Base-by-base conservation (phyloP, 1,140 invertebrate genomes). In the Coptotermes formosanus region DNA sequence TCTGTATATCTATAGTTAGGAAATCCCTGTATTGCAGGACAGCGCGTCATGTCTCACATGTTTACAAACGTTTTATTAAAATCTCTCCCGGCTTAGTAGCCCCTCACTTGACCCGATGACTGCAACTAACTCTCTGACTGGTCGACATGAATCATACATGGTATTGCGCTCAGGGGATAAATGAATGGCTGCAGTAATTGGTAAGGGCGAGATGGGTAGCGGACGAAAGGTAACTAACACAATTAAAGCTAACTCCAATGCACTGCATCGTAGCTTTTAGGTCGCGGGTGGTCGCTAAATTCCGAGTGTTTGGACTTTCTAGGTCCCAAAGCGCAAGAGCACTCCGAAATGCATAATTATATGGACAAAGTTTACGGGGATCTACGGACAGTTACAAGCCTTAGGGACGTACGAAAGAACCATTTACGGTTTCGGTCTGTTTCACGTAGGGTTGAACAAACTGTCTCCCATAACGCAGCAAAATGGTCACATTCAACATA, bases 161-260 rank as follows among this genome's bases (percentile, higher is more conserved):
- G 64, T 75, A 75, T 30, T 75, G 64, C 7, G 64, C 64, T 75
- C 64, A 75, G 64, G 64, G 64, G 64, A 75, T 25, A 75, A 75
- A 75, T 75, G 64, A 75, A 75, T 75, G 64, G 64, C 64, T 75
- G 3, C 64, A 12, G 14, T 75, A 30, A 75, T 75, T 75, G 64
- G 64, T 75, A 9, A 75, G 64, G 64, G n/a, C 64, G 25, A 75
- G 64, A n/a, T 25, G 64, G 30, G 64, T 75, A n/a, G n/a, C 64
- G 25, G 64, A 9, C 7, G 64, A 75, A 75, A 75, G 64, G 64
- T 75, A 75, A 75, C 64, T 75, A 75, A 75, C 64, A 75, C 64
- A 75, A 75, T 75, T 75, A 75, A 75, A 75, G 64, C 64, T 75
- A 75, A 75, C 64, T 75, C 64, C 64, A 75, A 75, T 75, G 64